phyloP scores from a whole-genome alignment of 2,888 invertebrate species.

The Harpagoxenus sublaevis region DNA sequence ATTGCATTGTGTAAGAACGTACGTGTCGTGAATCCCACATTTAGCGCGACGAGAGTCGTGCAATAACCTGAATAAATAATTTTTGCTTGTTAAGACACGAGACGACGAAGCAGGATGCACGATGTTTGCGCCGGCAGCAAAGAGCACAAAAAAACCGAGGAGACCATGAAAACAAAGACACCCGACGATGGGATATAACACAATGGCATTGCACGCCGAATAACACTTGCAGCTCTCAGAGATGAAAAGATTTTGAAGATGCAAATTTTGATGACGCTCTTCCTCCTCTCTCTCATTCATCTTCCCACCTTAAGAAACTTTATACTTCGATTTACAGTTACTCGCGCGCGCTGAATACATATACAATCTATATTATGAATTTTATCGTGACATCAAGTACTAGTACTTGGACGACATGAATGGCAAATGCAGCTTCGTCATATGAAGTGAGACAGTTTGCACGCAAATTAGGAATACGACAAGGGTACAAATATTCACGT shows the following conservation, averaged over 20 bases:
- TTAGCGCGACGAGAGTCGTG: not conserved
- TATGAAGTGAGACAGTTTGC: conserved; percentile 3
- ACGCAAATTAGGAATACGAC: conserved; percentile 19
- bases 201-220: conserved; percentile 21
- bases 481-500: conserved; percentile 6
- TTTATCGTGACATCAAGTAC: conserved; percentile 27
- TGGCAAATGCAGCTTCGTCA: conserved; percentile 14
- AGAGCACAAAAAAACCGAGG: not conserved
- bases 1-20: not conserved
- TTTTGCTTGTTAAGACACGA: conserved; percentile 30
- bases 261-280: conserved; percentile 24
- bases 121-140: not conserved
- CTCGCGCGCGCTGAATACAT: conserved; percentile 23
- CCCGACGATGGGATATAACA: conserved; percentile 13
- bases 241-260: conserved; percentile 38
- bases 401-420: not conserved
- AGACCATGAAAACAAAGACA: conserved; percentile 26
- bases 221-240: not conserved
- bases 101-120: conserved; percentile 7
- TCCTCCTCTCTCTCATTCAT: not conserved
- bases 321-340: conserved; percentile 34
- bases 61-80: conserved; percentile 34
- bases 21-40: not conserved
- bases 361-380: conserved; percentile 31
- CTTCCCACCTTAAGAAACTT: not conserved